Base-by-base conservation (phyloP, 2,113 vertebrate genomes). In the Pygoscelis adeliae region DNA sequence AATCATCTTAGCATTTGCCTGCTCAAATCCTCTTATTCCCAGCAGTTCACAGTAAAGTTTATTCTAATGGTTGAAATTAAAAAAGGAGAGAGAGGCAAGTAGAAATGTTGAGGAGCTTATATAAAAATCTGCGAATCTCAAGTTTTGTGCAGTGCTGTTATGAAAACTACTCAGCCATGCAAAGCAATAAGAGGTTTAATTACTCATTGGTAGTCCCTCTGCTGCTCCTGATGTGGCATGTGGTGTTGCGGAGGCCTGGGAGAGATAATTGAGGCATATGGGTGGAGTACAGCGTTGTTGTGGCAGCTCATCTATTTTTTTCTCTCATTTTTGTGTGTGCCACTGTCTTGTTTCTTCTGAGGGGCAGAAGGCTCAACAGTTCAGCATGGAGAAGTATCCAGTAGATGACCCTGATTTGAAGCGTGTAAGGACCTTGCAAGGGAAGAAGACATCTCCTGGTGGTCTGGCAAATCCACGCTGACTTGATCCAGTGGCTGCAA, bases 241-340 rank as follows among this genome's bases (percentile, higher is more conserved):
- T 96, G 96, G 95, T 89, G 89, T 91, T 97, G 92, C 19, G 1
- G 93, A 94, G 95, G 92, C 90, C 94, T 96, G 71, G 90, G 94
- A 96, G 85, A 96, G 95, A 96, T 95, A 97, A 96, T 96, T 96
- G 95, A 97, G 96, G 91, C 91, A 78, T 95, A 85, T 83, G 97
- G 89, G 96, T 96, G 94, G 95, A 97, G 96, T 53, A 34, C n/a
- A 70, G 55, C 1, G 0, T 74, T 87, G 78, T 47, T 53, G 83
- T 94, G 93, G 82, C 95, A 96, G 91, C 71, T 93, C 72, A 18
- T 83, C 82, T 87, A 9, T 38, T 65, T 62, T 81, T 92, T 90
- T 83, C 27, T 47, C 53, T 77, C 47, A 15, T 70, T 87, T 86
- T 44, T 22, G 15, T 40, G 36, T 62, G 58, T 61, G 46, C 38